Conservation (phyloP, 2,888 invertebrate species). For the Tanytarsus gracilentus region DNA sequence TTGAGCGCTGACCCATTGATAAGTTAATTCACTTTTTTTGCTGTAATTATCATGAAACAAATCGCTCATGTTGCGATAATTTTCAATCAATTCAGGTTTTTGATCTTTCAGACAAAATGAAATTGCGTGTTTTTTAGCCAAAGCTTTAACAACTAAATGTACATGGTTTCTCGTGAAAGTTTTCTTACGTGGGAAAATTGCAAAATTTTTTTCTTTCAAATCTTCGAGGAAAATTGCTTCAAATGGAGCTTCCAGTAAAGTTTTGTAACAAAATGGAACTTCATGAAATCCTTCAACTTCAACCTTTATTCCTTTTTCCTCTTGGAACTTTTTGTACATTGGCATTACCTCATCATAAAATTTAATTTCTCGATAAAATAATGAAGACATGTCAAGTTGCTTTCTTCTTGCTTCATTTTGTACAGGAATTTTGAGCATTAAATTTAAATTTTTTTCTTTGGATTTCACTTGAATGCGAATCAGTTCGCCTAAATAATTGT, state of each 20-base stretch:
- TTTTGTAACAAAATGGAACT: constrained; percentile 34
- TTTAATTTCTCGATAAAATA: constrained; percentile 36
- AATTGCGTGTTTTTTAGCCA: constrained; percentile 46
- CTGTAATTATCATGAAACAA: constrained; percentile 34
- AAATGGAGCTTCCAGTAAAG: constrained; percentile 37
- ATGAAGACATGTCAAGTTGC: constrained; percentile 37
- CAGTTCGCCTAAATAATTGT: constrained; percentile 39
- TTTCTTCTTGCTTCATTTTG: constrained; percentile 36
- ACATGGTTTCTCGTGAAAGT: constrained; percentile 40
- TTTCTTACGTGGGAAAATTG: no score
- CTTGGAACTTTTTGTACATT: constrained; percentile 35
- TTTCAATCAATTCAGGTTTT: constrained; percentile 33
- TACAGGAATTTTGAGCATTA: constrained; percentile 38
- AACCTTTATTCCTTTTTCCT: constrained; percentile 32
- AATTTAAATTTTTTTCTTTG: neutral
- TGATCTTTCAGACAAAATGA: constrained; percentile 42
- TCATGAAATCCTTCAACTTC: constrained; percentile 34
- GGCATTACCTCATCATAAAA: constrained; percentile 38
- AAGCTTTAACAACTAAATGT: constrained; percentile 39
- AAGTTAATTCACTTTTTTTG: constrained; percentile 34
- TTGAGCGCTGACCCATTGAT: constrained; percentile 33
- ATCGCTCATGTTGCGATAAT: constrained; percentile 34
- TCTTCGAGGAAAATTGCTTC: constrained; percentile 47
- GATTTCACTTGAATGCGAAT: constrained; percentile 33
- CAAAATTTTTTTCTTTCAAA: constrained; percentile 40